Base-by-base conservation (phyloP, 2,113 vertebrate genomes). In the Cranoglanis bouderius region DNA sequence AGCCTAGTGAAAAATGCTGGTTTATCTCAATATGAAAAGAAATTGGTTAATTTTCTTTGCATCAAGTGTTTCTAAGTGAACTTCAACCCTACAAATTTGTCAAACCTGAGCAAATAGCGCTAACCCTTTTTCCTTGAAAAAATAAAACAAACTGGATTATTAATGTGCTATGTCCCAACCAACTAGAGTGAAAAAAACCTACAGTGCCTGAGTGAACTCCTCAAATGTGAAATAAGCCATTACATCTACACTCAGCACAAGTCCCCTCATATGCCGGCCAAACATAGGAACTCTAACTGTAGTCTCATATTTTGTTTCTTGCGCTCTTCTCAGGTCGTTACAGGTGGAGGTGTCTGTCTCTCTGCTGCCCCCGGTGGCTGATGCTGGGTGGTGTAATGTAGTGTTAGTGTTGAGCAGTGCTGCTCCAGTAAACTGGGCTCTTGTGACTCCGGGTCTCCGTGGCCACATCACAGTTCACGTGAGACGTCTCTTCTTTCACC, bases 391-490 rank as follows among this genome's bases (percentile, higher is more conserved):
- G 21, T 92, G 92, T 59, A 92, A 88, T 26, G 75, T 96, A 1
- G 93, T 95, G 13, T 70, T 97, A 85, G 92, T 97, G 24, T 92
- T 97, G 82, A 95, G 95, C 93, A 96, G 96, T 81, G 93, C 91
- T 0, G 92, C 91, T 35, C 91, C 94, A 0, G 95, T 96, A 67
- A 94, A 94, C 91, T 97, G 96, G 96, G 94, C 94, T 70, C 65
- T 97, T 29, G 72, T 72, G 14, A 92, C 95, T 86, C 88, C 81
- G 0, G 92, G 92, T 5, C 91, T 97, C 88, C 92, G 55, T 32
- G 95, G 95, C 77, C 93, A 90, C 57, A 38, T 96, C 88, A 88
- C 90, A 72, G 92, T 96, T 88, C 90, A 95, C 35, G 95, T 94
- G 88, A 92, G 93, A 26, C n/a, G 10, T 14, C 65, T 53, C 24